Conservation (phyloP, 2,888 invertebrate genomes). For the Standfussiana lucernea region DNA sequence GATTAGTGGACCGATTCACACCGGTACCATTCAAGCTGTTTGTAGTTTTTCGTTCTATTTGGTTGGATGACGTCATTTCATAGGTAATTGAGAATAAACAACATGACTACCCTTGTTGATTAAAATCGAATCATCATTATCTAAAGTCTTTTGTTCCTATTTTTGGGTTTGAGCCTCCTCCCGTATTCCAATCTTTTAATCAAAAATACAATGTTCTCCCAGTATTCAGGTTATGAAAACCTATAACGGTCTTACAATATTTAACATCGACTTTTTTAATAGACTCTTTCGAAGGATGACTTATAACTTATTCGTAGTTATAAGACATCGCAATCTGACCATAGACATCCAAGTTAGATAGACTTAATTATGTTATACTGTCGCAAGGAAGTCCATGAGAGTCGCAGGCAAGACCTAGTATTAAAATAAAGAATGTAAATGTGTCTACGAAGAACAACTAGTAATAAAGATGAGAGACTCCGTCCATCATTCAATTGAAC, state of each 20-base stretch:
- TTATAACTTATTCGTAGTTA: too few relatives aligned
- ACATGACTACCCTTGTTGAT: slow-evolving; percentile 4
- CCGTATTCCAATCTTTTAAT: not conserved
- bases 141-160: slow-evolving; percentile 1
- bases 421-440: slow-evolving; percentile 41
- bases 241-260: not conserved
- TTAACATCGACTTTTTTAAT: not conserved
- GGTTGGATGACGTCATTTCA: slow-evolving; percentile 24
- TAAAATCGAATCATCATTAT: slow-evolving; percentile 28
- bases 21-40: slow-evolving; percentile 35
- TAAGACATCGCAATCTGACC: not conserved
- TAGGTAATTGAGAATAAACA: slow-evolving; percentile 19
- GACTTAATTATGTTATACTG: slow-evolving; percentile 6
- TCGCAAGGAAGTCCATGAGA: slow-evolving; percentile 1
- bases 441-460: slow-evolving; percentile 9
- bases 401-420: slow-evolving; percentile 1
- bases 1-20: slow-evolving; percentile 48
- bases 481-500: slow-evolving; percentile 46
- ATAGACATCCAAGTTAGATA: not conserved
- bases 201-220: not conserved
- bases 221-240: not conserved
- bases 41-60: slow-evolving; percentile 30
- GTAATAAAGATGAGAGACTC: slow-evolving; percentile 32
- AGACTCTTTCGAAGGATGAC: not conserved
- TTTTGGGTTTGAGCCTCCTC: not conserved